Evolutionary conservation across 2,113 vertebrate species (phyloP), one percentile per base, ranked within the genome.

Genomic region (Reinhardtius hippoglossoides): DNA sequence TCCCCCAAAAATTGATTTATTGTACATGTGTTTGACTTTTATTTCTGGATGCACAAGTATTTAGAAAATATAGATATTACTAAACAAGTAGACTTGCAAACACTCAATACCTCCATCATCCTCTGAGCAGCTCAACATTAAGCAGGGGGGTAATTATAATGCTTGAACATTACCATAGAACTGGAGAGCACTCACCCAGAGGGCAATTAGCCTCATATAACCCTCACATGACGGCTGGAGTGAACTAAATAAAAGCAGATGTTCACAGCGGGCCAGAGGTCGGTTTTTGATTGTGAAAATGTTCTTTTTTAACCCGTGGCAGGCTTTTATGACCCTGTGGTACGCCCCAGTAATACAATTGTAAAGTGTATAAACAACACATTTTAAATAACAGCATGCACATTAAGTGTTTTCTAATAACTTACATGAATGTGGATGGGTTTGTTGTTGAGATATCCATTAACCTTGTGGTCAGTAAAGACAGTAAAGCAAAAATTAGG

Each of bases 91-190:
- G 18, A 50, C 21, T 27, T 31, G 12, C 24, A 63, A 68, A 35
- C 27, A 54, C 12, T 52, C 16, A 60, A 8, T 13, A 5, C 23
- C 66, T 24, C 61, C 27, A 50, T 58, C 62, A 50, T 48, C 60
- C 23, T 67, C 52, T 62, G 24, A 27, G 46, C 9, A 66, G 40
- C 24, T 27, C 66, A 68, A 48, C 73, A 59, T 70, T 66, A 73
- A 52, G 26, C 66, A 67, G 60, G 31, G 78, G 67, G 54, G 35
- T 87, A 83, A 87, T 90, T 88, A 86, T 54, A 84, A 67, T 62
- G 46, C 44, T 61, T 67, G 57, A 77, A 61, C 44, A 75, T 71
- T 56, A 54, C 9, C 52, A 31, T n/a, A 27, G 81, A 74, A 67
- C 73, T 73, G 75, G 69, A 79, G 69, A 71, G 66, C 68, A 27